phyloP scores from a whole-genome alignment of 2,113 vertebrate species.

The Xenotilapia caudafasciata region DNA sequence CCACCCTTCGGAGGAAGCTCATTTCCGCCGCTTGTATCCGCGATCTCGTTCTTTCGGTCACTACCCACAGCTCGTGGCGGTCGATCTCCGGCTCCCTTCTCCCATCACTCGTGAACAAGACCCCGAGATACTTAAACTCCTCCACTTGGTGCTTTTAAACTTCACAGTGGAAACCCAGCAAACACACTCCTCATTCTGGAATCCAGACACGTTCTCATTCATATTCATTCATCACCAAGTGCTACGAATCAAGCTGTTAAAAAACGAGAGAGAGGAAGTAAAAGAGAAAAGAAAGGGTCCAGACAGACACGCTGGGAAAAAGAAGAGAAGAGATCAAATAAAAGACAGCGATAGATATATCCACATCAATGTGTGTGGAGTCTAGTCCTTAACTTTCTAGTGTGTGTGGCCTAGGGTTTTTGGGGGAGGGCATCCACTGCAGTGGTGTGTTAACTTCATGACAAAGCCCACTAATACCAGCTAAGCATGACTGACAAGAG shows the following conservation, averaged over 20 bases:
- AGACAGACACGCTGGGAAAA: not conserved
- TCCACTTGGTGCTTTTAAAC: not conserved
- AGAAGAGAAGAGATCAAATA: not conserved
- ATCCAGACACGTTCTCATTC: not conserved
- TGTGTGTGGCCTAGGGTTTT: not conserved
- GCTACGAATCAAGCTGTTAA: conserved; percentile 8
- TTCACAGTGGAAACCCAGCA: not conserved
- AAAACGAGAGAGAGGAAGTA: not conserved
- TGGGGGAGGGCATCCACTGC: conserved; percentile 53
- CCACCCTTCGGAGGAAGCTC: too few species aligned
- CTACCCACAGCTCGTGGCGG: too few species aligned
- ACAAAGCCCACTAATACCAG: conserved; percentile 69
- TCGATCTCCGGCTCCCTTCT: too few species aligned
- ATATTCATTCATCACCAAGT: conserved; percentile 24
- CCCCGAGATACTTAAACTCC: too few species aligned
- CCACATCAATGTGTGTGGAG: not conserved
- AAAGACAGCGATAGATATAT: not conserved
- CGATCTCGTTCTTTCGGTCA: too few species aligned
- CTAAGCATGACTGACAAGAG: conserved; percentile 77
- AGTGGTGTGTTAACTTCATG: conserved; percentile 64
- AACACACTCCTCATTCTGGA: not conserved
- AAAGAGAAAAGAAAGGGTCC: not conserved
- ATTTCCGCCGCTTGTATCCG: too few species aligned
- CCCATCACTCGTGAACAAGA: too few species aligned
- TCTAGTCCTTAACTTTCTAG: not conserved